A percentile compares a stretch with the other conserved stretches of the same genome.
These are phyloP conservation scores for Turdus rufiventris DNA, from an alignment of 2,113 vertebrate species.

Conservation along the genomic window DNA sequence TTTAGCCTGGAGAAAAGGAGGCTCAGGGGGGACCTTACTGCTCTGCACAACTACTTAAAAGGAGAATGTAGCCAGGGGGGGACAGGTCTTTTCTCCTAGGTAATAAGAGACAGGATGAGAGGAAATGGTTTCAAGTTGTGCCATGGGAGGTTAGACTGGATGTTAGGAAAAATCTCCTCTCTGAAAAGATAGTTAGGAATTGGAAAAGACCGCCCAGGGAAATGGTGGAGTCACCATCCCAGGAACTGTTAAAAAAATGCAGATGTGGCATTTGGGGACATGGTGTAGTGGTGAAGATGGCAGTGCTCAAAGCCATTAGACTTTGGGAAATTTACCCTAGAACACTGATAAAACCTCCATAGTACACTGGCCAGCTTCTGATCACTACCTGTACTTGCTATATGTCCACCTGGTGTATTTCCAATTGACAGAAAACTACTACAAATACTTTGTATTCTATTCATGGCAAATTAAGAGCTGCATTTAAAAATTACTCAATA, in stretches of 20 bases:
- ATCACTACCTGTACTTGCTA: not conserved
- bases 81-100: not conserved
- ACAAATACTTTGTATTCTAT: not conserved
- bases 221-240: not conserved
- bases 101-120: not conserved
- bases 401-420: not conserved
- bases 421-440: not conserved
- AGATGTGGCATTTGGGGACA: not conserved
- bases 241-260: not conserved
- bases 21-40: rapidly evolving
- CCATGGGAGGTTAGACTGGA: not conserved
- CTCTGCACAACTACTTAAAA: not conserved
- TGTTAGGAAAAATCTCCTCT: not conserved
- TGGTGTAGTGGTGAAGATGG: not conserved
- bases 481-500: not conserved
- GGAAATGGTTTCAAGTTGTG: not conserved
- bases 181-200: not conserved
- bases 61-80: not conserved
- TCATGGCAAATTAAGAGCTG: not conserved
- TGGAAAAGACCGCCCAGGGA: not conserved
- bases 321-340: not conserved
- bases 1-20: not conserved
- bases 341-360: not conserved
- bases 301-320: not conserved
- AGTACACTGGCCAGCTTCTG: not conserved